Base-by-base conservation (phyloP, 1,140 invertebrate genomes). In the Saccostrea echinata region DNA sequence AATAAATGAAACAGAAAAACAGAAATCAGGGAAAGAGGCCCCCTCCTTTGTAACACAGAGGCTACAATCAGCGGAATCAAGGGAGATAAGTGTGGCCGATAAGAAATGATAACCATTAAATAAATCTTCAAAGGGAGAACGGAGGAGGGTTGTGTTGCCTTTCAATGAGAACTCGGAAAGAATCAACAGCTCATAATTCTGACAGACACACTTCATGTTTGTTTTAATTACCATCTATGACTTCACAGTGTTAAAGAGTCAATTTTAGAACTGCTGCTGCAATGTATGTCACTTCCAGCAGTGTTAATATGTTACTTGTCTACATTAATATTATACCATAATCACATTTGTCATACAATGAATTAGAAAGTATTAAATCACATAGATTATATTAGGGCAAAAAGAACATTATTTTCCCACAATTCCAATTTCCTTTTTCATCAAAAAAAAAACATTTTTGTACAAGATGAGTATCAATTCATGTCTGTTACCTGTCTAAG, bases 61-160 rank as follows among this genome's bases (percentile, higher is more conserved):
- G 11, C 68, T 12, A 30, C 33, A 30, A 76, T 76, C 68, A 30
- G 16, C 27, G 4, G 27, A 35, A 76, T 76, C 68, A 76, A 27
- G 68, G 64, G 68, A 76, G 68, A 76, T 76, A 76, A 76, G 68
- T 76, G 68, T 18, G 55, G 68, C 21, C 27, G 68, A 76, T 76
- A 76, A 76, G 68, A 76, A 27, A 12, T 76, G 24, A 27, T 76
- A 76, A 27, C 24, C 13, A 30, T 76, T 76, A 76, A 76, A 76
- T 76, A 30, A 76, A 76, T 27, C 68, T 76, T 76, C 68, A 76
- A 76, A 76, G 68, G 27, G 21, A 64, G 57, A 64, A 64, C 8
- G 18, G 57, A 64, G 57, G 18, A 4, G 8, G 30, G 13, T 16
- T 76, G 24, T 16, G 27, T 30, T 16, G 11, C 12, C 6, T 13